Evolutionary conservation across 1,140 invertebrate genomes (phyloP).

Genomic region (Sitophilus oryzae): DNA sequence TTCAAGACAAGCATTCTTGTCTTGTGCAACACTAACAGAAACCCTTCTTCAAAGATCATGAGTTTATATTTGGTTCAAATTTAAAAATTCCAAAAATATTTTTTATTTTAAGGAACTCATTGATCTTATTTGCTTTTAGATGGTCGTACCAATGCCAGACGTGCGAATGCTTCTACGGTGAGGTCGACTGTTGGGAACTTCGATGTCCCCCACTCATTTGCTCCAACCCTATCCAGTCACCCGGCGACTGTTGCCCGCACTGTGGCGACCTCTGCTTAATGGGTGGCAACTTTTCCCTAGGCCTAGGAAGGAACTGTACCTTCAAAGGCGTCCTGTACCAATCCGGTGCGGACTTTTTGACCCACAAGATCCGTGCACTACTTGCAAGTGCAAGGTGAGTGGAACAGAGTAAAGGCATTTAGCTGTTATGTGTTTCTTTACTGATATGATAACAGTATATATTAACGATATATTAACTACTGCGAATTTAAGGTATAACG

Average conservation of each 20-base stretch:
- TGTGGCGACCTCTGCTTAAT: constrained; percentile 57
- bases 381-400: constrained; percentile 70
- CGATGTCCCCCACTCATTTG: constrained; percentile 67
- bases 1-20: too few relatives aligned
- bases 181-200: constrained; percentile 79
- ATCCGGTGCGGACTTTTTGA: constrained; percentile 55
- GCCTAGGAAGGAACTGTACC: constrained; percentile 49
- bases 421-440: neutral
- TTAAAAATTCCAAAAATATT: neutral
- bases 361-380: constrained; percentile 61
- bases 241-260: constrained; percentile 65
- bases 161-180: constrained; percentile 81
- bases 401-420: neutral
- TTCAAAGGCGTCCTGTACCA: constrained; percentile 55
- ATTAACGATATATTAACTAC: constrained; percentile 2
- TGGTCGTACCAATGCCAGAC: constrained; percentile 88
- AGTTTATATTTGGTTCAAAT: too few relatives aligned
- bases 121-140: constrained; percentile 11
- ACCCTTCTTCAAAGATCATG: too few relatives aligned
- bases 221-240: constrained; percentile 56
- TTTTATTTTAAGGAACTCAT: neutral
- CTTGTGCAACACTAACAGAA: too few relatives aligned
- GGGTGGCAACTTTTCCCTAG: constrained; percentile 28
- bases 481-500: constrained; percentile 3
- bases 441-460: neutral